phyloP scores from a whole-genome alignment of 2,888 invertebrate genomes.

The Eudasyphora cyanicolor region DNA sequence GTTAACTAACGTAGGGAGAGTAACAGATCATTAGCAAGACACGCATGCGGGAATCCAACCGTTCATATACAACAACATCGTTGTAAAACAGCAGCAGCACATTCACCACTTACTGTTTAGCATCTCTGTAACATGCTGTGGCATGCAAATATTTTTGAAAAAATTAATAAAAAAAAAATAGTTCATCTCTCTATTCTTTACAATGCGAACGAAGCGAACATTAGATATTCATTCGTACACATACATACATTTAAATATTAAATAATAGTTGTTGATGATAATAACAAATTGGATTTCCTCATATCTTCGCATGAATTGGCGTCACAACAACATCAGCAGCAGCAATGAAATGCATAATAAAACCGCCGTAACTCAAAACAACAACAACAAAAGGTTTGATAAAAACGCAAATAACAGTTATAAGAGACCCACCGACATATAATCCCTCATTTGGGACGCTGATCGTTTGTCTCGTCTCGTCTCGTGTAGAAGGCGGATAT shows the following conservation, averaged over 20 bases:
- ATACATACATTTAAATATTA: not conserved
- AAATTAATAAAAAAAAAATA: not conserved
- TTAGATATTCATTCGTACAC: not conserved
- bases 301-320: not conserved
- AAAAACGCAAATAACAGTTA: conserved; percentile 7
- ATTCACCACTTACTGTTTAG: not conserved
- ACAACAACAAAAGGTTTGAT: not conserved
- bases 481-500: not conserved
- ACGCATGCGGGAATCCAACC: not conserved
- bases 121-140: not conserved
- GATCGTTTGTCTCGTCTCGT: not conserved
- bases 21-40: not conserved
- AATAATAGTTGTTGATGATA: not conserved
- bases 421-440: not conserved
- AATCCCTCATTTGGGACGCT: not conserved
- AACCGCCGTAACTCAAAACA: not conserved
- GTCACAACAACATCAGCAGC: not conserved
- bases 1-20: too few species aligned
- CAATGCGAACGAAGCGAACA: not conserved
- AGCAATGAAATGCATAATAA: not conserved
- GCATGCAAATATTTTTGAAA: not conserved
- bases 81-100: not conserved
- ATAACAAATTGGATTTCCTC: conserved; percentile 5
- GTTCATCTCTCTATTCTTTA: not conserved
- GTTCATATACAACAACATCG: not conserved